Conservation (phyloP, 2,113 vertebrate genomes). For the Zosterops borbonicus region DNA sequence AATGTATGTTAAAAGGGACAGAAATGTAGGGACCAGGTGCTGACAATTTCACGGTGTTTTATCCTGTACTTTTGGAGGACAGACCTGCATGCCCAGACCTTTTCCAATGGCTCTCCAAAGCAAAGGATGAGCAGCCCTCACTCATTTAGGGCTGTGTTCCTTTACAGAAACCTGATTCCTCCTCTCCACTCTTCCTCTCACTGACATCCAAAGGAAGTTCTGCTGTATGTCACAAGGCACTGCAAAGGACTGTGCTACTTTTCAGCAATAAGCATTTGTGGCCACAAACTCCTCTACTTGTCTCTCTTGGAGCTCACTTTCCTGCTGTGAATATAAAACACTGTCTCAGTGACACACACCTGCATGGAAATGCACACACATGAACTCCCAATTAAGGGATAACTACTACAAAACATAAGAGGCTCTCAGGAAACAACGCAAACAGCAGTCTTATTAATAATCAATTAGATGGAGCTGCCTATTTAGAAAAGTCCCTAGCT, state of each 20-base stretch:
- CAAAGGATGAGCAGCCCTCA: neutral
- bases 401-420: constrained; percentile 7
- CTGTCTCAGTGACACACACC: neutral
- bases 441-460: constrained; percentile 59
- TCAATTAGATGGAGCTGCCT: constrained; percentile 51
- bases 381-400: constrained; percentile 28
- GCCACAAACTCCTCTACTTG: neutral
- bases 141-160: neutral
- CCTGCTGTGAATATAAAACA: constrained; percentile 28
- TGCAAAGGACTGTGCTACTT: neutral
- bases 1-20: neutral
- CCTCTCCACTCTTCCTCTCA: neutral
- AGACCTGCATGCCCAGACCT: neutral
- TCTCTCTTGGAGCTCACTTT: neutral
- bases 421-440: constrained; percentile 28
- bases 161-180: neutral
- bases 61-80: neutral
- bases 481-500: constrained; percentile 23
- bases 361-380: constrained; percentile 5
- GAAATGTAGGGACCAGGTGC: neutral
- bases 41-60: neutral
- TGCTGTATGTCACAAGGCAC: neutral
- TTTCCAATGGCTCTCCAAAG: neutral
- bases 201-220: neutral
- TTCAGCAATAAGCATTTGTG: neutral